Base-by-base conservation (phyloP, 1,140 invertebrate species). In the Drosophila funebris region DNA sequence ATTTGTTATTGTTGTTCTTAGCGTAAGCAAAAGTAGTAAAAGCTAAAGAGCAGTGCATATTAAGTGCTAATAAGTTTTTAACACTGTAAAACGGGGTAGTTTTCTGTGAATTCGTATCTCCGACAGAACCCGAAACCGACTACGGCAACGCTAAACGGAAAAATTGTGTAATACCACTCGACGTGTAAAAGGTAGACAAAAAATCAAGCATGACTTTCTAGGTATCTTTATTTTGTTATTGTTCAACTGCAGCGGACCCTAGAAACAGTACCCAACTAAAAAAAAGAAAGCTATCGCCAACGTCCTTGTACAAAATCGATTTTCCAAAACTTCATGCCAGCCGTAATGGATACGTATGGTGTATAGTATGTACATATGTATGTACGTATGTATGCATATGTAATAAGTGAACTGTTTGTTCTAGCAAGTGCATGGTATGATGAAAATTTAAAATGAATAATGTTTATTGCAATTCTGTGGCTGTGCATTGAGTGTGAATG, bases 271-370 rank as follows among this genome's bases (percentile, higher is more conserved):
- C 57, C 76, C 54, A 73, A 61, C 41, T 57, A 63, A 53, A 67
- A 61, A 69, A 73, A 52, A 37, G 27, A 2, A 43, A 16, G 2
- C 37, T 39, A 57, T 63, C 67, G 80, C 67, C 71, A 85, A 90
- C 79, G 89, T 90, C 89, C 89, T 90, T 90, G 89, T 90, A 78
- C 69, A 73, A 76, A 87, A 90, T 90, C 89, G 89, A 90, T 90
- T 90, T 90, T 90, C 67, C 83, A 90, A 83, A 84, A 90, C 85
- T 90, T 78, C 85, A 90, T 90, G 84, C 76, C 79, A 64, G 63
- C 60, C 70, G 68, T 83, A 76, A 82, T 75, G 78, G 78, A 85
- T 81, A 82, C 69, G 36, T 52, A 53, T 57, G 33, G 27, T 60
- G 31, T 53, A 31, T 54, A 36, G 14, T 54, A 18, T 18, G 20